A percentile compares a stretch with the other conserved stretches of the same genome.
These are phyloP conservation scores for Nematolebias whitei DNA, from an alignment of 2,113 vertebrate species.

Conservation along the genomic window DNA sequence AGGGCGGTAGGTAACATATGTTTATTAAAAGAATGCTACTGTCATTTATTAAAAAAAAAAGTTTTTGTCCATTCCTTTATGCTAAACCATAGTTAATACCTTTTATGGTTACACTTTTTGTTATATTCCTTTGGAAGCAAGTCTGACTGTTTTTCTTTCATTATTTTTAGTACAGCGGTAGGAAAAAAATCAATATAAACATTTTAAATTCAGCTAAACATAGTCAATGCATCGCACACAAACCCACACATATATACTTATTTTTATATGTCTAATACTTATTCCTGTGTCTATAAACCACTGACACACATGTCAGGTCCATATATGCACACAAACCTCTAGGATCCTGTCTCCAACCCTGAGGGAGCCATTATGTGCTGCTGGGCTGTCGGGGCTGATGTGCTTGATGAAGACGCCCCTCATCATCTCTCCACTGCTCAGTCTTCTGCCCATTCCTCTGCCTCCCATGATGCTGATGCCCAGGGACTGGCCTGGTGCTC, in stretches of 20 bases:
- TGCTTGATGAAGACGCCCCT: conserved; percentile 98
- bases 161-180: too few relatives aligned
- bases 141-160: too few relatives aligned
- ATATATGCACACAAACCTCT: conserved; percentile 80
- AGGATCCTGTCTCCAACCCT: conserved; percentile 93
- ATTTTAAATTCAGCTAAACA: too few relatives aligned
- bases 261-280: conserved; percentile 2
- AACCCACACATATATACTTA: neutral
- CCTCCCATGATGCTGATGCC: conserved; percentile 98
- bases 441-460: conserved; percentile 92
- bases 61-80: too few relatives aligned
- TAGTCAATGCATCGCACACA: neutral
- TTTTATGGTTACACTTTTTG: too few relatives aligned
- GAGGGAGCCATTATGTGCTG: conserved; percentile 88
- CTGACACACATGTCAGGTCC: neutral
- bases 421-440: conserved; percentile 94
- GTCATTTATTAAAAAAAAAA: too few relatives aligned
- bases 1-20: too few relatives aligned
- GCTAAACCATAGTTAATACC: too few relatives aligned
- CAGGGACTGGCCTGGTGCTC: conserved; percentile 89
- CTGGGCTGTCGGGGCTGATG: conserved; percentile 92
- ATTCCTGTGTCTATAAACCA: conserved; percentile 17
- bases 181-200: too few relatives aligned
- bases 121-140: too few relatives aligned
- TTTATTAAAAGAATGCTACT: too few relatives aligned